Base-by-base conservation (phyloP, 1,140 invertebrate species). In the Ooceraea biroi region DNA sequence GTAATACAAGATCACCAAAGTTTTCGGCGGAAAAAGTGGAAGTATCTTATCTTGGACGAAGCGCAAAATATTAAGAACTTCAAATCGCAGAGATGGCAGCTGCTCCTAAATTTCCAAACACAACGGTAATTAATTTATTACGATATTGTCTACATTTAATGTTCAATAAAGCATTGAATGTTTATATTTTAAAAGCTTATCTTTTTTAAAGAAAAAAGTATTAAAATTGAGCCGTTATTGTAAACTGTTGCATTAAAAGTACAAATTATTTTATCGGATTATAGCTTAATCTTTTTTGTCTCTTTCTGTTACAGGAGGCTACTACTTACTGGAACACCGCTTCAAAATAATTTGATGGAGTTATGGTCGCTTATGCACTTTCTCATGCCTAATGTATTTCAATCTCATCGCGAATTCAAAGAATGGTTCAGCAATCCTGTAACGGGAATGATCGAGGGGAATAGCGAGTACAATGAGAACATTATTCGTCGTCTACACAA, bases 1-100 rank as follows among this genome's bases (percentile, higher is more conserved):
- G 99, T 99, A 41, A 99, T 99, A 88, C 99, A 99, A 94, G 99
- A 99, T 95, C 98, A 99, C 95, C 97, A 98, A 94, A 98, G 98
- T 93, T 99, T 99, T 95, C 96, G 99, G 65, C 95, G 99, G 86
- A 99, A 99, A 95, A 98, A 98, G 87, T 99, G 99, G 99, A 99
- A 99, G 92, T 99, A 99, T 95, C 96, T 99, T 10, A 99, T 99
- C 90, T 95, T 99, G 48, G 99, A 99, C 94, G 99, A 99, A 95
- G 99, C 99, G 25, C 99, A 99, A 92, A 99, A 99, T 93, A 99
- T 99, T 76, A 99, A 99, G 95, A 99, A 99, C 95, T 99, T 99
- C 92, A 99, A 99, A 94, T 99, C 98, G 14, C 99, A 99, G 93
- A 95, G 99, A 65, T 99, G 99, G 99, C 99, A 99, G 94, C 96